Base-by-base conservation (phyloP, 2,797 vertebrate genomes). In the Microcaecilia unicolor region DNA sequence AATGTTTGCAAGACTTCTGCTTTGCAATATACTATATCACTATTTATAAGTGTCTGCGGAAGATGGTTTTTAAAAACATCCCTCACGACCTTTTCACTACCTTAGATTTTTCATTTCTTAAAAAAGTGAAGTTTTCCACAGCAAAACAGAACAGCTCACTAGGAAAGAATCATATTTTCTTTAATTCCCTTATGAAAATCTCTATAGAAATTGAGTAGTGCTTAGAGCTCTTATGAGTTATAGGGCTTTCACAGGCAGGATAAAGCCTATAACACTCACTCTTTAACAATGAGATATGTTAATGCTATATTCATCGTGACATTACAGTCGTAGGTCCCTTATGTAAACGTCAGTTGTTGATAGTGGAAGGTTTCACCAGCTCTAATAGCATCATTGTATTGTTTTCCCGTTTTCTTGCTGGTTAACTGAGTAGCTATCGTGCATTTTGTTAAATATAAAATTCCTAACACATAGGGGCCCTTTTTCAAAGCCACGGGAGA, bases 301-400 rank as follows among this genome's bases (percentile, higher is more conserved):
- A 78, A 71, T 60, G 62, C 61, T 29, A 49, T 55, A 66, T 68
- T 63, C 59, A 60, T 17, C 15, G 34, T 76, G 70, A 74, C 66
- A 60, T 67, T 57, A 51, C 76, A 58, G 67, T 67, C 67, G 73
- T 71, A 63, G 6, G 23, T 27, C 47, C 55, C 62, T 66, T 44
- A 60, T n/a, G 52, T 55, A 72, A 77, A 77, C 66, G 64, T 65
- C 69, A 71, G 25, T 31, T 62, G 67, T 44, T 55, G 57, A 51
- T 15, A 56, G 42, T 46, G 62, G 70, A 72, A 69, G 18, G 18
- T 20, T 62, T 51, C 33, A 40, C 3, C 45, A 27, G 4, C 25
- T 59, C 2, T 0, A 1, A 31, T 45, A 63, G 23, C 22, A 10
- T 38, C 16, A 20, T 44, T n/a, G n/a, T n/a, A n/a, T n/a, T n/a